Conservation (phyloP, 2,113 vertebrate genomes). For the Osmerus mordax region DNA sequence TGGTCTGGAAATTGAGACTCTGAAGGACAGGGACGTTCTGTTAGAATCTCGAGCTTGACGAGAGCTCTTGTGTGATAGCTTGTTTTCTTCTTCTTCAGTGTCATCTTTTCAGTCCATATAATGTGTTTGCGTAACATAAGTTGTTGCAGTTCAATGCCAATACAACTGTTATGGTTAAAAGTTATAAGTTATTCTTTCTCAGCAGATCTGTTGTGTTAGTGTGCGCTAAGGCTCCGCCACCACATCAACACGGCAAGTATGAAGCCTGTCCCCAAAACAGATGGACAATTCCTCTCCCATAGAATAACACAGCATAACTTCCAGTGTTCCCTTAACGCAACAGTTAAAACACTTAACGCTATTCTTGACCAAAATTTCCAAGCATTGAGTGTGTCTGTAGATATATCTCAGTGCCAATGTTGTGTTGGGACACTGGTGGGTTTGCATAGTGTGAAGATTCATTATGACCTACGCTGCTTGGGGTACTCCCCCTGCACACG, state of each 20-base stretch:
- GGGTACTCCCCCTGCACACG: constrained; percentile 56
- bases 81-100: too few relatives aligned
- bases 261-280: constrained; percentile 30
- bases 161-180: too few relatives aligned
- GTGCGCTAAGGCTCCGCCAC: constrained; percentile 47
- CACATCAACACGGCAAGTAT: constrained; percentile 66
- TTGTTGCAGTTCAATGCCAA: too few relatives aligned
- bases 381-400: constrained; percentile 56
- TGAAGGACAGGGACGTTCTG: too few relatives aligned
- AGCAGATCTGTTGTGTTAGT: constrained; percentile 58
- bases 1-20: too few relatives aligned
- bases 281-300: constrained; percentile 10
- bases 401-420: constrained; percentile 54
- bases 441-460: constrained; percentile 64
- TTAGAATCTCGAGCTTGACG: too few relatives aligned
- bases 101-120: too few relatives aligned
- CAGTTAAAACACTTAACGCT: constrained; percentile 37
- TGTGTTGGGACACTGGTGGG: constrained; percentile 54
- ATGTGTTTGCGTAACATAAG: too few relatives aligned
- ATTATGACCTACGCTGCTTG: constrained; percentile 64
- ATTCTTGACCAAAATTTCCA: constrained; percentile 38
- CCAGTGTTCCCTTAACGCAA: constrained; percentile 53
- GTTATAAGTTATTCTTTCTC: constrained; percentile 51
- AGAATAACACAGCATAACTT: background rate
- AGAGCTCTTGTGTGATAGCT: too few relatives aligned